Evolutionary conservation across 2,113 vertebrate genomes (phyloP).

Genomic region (Tupaia tana): DNA sequence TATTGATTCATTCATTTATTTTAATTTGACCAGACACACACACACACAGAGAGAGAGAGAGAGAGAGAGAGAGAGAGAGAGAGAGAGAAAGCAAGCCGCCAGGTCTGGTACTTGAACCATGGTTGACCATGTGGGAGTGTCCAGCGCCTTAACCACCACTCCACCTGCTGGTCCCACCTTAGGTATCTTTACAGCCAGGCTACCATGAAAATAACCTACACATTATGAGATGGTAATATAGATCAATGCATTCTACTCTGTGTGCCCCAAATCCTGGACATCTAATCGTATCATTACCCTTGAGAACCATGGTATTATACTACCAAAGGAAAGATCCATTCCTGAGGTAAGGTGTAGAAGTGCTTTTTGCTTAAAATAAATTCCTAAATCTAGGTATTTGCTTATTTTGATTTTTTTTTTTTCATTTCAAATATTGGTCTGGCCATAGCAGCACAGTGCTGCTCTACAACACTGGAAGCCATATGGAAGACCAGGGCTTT

Average conservation of each 20-base stretch:
- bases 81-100: no score
- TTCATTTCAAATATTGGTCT: no score
- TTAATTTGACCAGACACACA: no score
- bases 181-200: constrained; percentile 9
- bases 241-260: background rate
- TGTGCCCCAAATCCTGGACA: background rate
- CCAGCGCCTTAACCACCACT: no score
- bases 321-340: background rate
- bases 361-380: constrained; percentile 14
- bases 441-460: no score
- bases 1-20: no score
- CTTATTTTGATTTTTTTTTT: background rate
- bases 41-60: no score
- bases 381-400: background rate
- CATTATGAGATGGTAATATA: background rate
- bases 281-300: background rate
- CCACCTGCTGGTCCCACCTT: background rate
- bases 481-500: no score
- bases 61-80: no score
- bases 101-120: no score
- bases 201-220: background rate
- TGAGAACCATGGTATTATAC: background rate
- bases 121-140: no score
- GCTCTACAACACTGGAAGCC: no score
- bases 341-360: background rate